Conservation (phyloP, 2,888 invertebrate species). For the Platycnemis pennipes region DNA sequence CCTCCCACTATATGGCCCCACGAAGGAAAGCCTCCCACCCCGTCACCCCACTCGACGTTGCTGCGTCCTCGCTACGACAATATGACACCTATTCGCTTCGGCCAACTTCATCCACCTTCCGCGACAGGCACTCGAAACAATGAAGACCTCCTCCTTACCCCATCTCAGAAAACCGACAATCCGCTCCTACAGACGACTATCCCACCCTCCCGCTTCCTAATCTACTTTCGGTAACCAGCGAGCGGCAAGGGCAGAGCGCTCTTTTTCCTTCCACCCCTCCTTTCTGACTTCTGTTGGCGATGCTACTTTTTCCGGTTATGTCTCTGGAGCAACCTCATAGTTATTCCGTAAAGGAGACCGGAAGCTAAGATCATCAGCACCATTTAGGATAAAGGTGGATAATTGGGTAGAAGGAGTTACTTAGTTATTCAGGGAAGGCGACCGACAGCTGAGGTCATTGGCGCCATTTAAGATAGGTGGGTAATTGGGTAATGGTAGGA, state of each 20-base stretch:
- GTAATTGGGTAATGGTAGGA: no score
- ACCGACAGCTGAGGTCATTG: no score
- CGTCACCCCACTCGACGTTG: background rate
- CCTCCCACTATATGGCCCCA: background rate
- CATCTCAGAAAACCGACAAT: background rate
- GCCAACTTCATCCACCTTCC: constrained; percentile 9
- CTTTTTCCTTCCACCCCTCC: background rate
- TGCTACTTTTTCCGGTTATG: no score
- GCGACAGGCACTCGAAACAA: background rate
- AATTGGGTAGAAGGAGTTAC: no score
- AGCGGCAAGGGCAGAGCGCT: background rate
- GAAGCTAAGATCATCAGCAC: no score
- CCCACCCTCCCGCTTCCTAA: background rate
- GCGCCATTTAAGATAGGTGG: no score
- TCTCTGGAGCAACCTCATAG: no score
- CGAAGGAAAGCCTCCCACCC: background rate
- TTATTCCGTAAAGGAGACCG: no score
- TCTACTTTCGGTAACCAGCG: background rate
- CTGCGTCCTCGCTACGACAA: background rate
- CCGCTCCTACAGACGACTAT: background rate
- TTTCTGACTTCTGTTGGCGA: no score
- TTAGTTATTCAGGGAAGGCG: no score
- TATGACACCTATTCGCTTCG: constrained; percentile 16
- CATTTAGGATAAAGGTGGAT: no score
- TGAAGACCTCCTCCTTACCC: background rate